phyloP scores from a whole-genome alignment of 2,888 invertebrate species.

The Noctua fimbriata region DNA sequence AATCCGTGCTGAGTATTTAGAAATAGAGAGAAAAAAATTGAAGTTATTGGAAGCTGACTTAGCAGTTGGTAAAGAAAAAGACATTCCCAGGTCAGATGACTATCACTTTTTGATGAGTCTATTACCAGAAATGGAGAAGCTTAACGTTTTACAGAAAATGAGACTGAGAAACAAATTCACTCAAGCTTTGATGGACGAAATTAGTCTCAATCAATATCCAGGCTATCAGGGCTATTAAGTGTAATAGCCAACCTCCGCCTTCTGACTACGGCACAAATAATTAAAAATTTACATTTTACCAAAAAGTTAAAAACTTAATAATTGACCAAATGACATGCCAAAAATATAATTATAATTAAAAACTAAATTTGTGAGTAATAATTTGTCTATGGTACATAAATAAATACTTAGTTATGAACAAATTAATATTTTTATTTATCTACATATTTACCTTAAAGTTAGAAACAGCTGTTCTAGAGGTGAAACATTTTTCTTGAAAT shows the following conservation, averaged over 20 bases:
- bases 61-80: slow-evolving; percentile 38
- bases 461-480: slow-evolving; percentile 18
- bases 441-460: slow-evolving; percentile 10
- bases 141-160: slow-evolving; percentile 48
- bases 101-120: slow-evolving; percentile 23
- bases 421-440: slow-evolving; percentile 2
- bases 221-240: background rate
- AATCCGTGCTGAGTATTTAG: slow-evolving; percentile 12
- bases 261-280: background rate
- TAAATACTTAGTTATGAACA: slow-evolving; percentile 7
- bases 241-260: slow-evolving; percentile 3
- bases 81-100: slow-evolving; percentile 42
- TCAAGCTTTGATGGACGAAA: slow-evolving; percentile 54
- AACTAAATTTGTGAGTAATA: background rate
- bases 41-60: slow-evolving; percentile 41
- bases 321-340: slow-evolving; percentile 4
- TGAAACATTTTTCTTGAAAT: slow-evolving; percentile 37
- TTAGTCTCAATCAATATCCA: slow-evolving; percentile 19
- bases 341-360: slow-evolving; percentile 12
- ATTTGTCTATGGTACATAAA: background rate
- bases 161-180: slow-evolving; percentile 50
- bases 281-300: background rate
- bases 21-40: slow-evolving; percentile 34
- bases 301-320: background rate
- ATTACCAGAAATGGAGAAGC: slow-evolving; percentile 34